A percentile compares a stretch with the other conserved stretches of the same genome.
These are phyloP conservation scores for Gnathonemus longibarbis DNA, from an alignment of 2,113 vertebrate species.

Conservation along the genomic window DNA sequence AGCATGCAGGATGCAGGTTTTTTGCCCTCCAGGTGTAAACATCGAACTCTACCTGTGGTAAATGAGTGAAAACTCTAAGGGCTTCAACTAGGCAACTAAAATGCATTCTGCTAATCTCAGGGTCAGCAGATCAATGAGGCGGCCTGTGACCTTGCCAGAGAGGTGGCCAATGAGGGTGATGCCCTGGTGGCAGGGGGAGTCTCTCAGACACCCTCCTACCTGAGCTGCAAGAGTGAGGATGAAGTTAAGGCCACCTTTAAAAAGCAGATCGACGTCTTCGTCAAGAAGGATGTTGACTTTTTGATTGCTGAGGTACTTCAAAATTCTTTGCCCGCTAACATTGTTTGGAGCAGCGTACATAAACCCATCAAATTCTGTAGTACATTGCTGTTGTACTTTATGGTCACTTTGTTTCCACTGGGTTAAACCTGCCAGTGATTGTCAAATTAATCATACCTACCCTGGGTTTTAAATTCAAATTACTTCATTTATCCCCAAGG, in stretches of 20 bases:
- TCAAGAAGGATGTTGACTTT: conserved; percentile 87
- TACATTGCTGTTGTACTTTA: not conserved
- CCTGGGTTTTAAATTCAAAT: not conserved
- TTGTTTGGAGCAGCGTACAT: not conserved
- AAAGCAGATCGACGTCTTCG: conserved; percentile 81
- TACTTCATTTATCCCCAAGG: too few species aligned
- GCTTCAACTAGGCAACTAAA: not conserved
- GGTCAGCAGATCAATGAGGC: conserved; percentile 86
- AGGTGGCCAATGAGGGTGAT: conserved; percentile 82
- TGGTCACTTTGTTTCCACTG: not conserved
- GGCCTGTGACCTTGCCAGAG: conserved; percentile 86
- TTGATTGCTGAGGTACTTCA: conserved; percentile 84
- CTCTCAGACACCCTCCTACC: conserved; percentile 82
- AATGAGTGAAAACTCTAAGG: not conserved
- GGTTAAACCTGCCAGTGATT: not conserved
- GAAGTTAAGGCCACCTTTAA: conserved; percentile 81
- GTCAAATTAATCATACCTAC: not conserved
- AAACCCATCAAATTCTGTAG: not conserved
- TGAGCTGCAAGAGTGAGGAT: conserved; percentile 81
- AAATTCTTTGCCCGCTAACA: not conserved
- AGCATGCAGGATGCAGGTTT: not conserved
- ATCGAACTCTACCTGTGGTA: not conserved
- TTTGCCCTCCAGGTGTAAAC: not conserved
- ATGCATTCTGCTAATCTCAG: conserved; percentile 46
- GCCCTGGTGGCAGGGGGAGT: conserved; percentile 92